These are phyloP conservation scores for Conus canariensis DNA, from an alignment of 2,888 invertebrate genomes.

Conservation along the genomic window DNA sequence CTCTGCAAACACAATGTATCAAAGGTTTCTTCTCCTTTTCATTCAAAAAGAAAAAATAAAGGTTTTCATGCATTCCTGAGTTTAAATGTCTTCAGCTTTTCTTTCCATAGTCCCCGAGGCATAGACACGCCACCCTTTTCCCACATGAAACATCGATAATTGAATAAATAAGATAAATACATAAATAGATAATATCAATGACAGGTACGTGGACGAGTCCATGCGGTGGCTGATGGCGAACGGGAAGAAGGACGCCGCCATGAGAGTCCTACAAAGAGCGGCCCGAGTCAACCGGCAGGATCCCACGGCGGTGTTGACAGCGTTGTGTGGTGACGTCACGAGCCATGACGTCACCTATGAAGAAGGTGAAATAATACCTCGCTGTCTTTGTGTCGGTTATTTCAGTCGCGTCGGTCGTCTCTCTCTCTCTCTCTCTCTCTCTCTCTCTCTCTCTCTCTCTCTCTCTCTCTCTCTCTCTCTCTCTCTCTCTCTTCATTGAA, in stretches of 20 bases:
- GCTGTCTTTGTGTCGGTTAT: background rate
- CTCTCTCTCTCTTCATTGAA: background rate
- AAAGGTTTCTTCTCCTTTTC: too few species aligned
- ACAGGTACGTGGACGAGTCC: slow-evolving; percentile 60
- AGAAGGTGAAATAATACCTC: background rate
- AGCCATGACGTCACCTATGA: slow-evolving; percentile 1
- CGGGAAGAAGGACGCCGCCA: slow-evolving; percentile 54
- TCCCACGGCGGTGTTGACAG: slow-evolving; percentile 40
- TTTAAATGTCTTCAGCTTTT: too few species aligned
- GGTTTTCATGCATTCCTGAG: too few species aligned
- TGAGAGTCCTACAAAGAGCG: slow-evolving; percentile 55
- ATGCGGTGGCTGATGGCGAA: slow-evolving; percentile 58
- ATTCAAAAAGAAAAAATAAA: too few species aligned
- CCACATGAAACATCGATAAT: too few species aligned
- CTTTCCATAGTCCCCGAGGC: too few species aligned
- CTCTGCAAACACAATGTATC: too few species aligned
- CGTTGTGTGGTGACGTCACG: background rate
- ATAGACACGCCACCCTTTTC: background rate
- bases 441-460: background rate
- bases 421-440: background rate
- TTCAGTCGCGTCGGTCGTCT: background rate
- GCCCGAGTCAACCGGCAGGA: slow-evolving; percentile 56
- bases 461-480: background rate
- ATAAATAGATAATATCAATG: too few species aligned
- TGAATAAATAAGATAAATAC: too few species aligned